phyloP scores from a whole-genome alignment of 2,888 invertebrate species.

The Rhyacophila evoluta region DNA sequence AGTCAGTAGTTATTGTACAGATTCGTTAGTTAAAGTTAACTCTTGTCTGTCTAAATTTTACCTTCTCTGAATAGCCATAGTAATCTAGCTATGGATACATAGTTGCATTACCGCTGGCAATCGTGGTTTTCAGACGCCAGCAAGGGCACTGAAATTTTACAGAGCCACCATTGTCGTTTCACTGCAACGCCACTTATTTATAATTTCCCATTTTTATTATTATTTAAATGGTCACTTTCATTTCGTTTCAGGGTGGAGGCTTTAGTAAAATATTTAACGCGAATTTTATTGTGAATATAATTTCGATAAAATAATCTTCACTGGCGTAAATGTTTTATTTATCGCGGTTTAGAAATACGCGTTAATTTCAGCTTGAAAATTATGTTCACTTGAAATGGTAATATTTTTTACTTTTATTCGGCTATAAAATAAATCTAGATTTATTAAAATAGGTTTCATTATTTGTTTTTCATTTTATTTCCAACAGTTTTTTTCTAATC shows the following conservation, averaged over 20 bases:
- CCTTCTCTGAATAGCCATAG: not conserved
- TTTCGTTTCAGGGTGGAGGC: not conserved
- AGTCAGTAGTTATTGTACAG: too few relatives aligned
- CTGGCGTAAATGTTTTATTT: not conserved
- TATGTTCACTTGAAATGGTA: too few relatives aligned
- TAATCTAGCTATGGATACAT: not conserved
- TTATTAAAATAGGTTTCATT: not conserved
- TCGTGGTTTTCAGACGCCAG: conserved; percentile 34
- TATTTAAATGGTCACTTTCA: not conserved
- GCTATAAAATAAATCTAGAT: not conserved
- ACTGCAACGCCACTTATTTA: conserved; percentile 17
- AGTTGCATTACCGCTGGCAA: conserved; percentile 2
- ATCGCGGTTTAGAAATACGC: not conserved
- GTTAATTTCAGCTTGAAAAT: not conserved
- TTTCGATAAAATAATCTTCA: conserved; percentile 12
- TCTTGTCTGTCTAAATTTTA: not conserved
- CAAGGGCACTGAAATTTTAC: conserved; percentile 33
- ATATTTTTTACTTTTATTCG: not conserved
- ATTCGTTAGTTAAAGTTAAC: too few relatives aligned
- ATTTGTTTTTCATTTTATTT: too few relatives aligned
- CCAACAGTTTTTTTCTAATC: too few relatives aligned
- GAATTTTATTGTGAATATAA: not conserved
- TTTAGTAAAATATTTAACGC: not conserved
- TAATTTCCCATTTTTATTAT: conserved; percentile 13
- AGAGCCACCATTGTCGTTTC: conserved; percentile 30